Percentiles rank a stretch among this genome's conserved stretches.
These are phyloP conservation scores for Ormia ochracea DNA, from an alignment of 2,888 invertebrate species.

Conservation along the genomic window DNA sequence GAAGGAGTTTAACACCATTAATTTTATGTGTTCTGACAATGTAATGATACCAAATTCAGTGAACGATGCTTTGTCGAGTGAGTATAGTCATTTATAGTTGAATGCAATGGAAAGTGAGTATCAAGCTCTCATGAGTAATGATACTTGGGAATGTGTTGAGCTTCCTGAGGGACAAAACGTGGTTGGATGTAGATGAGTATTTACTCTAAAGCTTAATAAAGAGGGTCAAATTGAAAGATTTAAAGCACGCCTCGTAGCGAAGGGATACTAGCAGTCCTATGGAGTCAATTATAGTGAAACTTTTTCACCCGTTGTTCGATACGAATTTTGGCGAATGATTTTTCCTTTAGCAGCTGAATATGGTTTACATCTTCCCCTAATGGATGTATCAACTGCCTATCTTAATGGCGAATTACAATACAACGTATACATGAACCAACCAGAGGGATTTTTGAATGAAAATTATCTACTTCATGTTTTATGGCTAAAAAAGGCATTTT, in stretches of 20 bases:
- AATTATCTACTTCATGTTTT: constrained; percentile 44
- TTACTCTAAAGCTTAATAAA: constrained; percentile 41
- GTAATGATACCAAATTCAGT: constrained; percentile 4
- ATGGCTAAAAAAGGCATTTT: constrained; percentile 58
- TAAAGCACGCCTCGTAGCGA: constrained; percentile 59
- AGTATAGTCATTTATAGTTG: neutral
- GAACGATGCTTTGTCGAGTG: neutral
- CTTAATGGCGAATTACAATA: constrained; percentile 54
- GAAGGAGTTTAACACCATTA: constrained; percentile 2
- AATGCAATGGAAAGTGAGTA: constrained; percentile 33
- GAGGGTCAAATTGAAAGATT: constrained; percentile 54
- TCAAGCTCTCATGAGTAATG: constrained; percentile 1
- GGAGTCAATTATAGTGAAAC: constrained; percentile 52
- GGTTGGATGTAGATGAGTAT: constrained; percentile 55
- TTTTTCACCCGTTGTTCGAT: constrained; percentile 34
- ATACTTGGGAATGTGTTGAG: constrained; percentile 40
- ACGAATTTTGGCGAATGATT: constrained; percentile 20
- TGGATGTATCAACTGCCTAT: constrained; percentile 56
- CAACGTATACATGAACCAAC: constrained; percentile 52
- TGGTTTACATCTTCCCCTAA: constrained; percentile 29
- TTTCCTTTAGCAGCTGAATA: constrained; percentile 43
- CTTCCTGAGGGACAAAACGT: constrained; percentile 38
- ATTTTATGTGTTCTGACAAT: constrained; percentile 5
- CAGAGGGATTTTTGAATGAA: constrained; percentile 42
- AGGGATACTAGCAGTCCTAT: constrained; percentile 39